A percentile compares a stretch with the other conserved stretches of the same genome.
These are phyloP conservation scores for Crotalus helleri DNA, from an alignment of 2,113 vertebrate genomes.

Conservation along the genomic window DNA sequence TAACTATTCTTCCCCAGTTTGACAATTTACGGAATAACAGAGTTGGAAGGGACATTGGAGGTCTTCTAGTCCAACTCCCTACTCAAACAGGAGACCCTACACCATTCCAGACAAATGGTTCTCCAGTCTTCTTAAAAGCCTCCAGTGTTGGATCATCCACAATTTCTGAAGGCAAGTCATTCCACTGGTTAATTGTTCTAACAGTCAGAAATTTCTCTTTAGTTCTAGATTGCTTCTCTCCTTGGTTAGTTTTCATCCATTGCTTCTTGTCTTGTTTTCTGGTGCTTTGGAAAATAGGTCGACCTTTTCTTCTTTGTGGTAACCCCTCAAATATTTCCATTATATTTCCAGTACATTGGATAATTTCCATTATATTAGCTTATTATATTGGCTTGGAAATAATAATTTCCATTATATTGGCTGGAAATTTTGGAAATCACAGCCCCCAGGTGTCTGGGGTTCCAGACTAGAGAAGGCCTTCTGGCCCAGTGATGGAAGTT, in stretches of 20 bases:
- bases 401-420: not conserved
- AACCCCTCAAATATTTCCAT: not conserved
- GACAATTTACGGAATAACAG: not conserved
- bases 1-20: not conserved
- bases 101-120: not conserved
- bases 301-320: not conserved
- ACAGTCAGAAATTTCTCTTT: not conserved
- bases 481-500: not conserved
- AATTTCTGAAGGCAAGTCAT: not conserved
- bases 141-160: not conserved
- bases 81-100: not conserved
- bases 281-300: not conserved
- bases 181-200: not conserved
- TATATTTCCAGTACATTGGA: not conserved
- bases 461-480: not conserved
- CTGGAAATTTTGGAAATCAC: not conserved
- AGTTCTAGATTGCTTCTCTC: not conserved
- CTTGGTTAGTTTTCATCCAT: not conserved
- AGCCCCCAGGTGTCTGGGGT: not conserved
- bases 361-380: not conserved
- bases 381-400: not conserved
- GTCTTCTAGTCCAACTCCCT: not conserved
- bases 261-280: not conserved
- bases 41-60: not conserved
- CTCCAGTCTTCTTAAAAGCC: not conserved